These are phyloP conservation scores for Lerista edwardsae DNA, from an alignment of 2,797 vertebrate species.

Conservation along the genomic window DNA sequence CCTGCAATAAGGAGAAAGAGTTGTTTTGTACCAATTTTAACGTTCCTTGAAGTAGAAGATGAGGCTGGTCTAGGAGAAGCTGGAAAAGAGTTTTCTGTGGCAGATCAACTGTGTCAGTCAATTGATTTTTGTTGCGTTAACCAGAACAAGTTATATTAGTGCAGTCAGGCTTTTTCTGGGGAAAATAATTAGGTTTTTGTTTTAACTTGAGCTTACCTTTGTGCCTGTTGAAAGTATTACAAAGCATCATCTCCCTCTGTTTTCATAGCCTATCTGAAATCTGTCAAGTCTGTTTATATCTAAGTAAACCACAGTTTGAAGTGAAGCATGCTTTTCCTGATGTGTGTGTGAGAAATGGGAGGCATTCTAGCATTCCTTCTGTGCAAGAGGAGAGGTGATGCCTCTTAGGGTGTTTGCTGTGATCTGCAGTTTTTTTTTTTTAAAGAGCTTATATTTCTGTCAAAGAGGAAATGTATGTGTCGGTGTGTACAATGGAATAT, in stretches of 20 bases:
- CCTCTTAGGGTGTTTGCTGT: not conserved
- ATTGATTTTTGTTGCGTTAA: not conserved
- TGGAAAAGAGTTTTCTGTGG: not conserved
- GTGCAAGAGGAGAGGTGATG: no score
- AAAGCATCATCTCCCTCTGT: not conserved
- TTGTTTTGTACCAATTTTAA: slow-evolving; percentile 26
- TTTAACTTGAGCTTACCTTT: not conserved
- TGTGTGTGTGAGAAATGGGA: no score
- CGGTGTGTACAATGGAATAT: not conserved
- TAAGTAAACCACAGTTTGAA: not conserved
- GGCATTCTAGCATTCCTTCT: no score
- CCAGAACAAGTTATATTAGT: not conserved
- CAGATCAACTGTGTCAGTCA: slow-evolving; percentile 40
- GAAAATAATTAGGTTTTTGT: not conserved
- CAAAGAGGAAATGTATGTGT: no score
- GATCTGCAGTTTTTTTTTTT: no score
- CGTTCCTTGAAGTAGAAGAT: not conserved
- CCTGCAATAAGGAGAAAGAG: slow-evolving; percentile 35
- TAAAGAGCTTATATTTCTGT: no score
- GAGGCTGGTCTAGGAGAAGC: slow-evolving; percentile 30
- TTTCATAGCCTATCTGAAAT: not conserved
- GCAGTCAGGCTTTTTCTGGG: not conserved
- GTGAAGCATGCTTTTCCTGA: no score
- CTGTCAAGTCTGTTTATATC: not conserved
- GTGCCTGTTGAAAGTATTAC: not conserved